Percentiles rank a stretch among this genome's conserved stretches.
These are phyloP conservation scores for Nixonia krombeini DNA, from an alignment of 1,140 invertebrate species.

Conservation along the genomic window DNA sequence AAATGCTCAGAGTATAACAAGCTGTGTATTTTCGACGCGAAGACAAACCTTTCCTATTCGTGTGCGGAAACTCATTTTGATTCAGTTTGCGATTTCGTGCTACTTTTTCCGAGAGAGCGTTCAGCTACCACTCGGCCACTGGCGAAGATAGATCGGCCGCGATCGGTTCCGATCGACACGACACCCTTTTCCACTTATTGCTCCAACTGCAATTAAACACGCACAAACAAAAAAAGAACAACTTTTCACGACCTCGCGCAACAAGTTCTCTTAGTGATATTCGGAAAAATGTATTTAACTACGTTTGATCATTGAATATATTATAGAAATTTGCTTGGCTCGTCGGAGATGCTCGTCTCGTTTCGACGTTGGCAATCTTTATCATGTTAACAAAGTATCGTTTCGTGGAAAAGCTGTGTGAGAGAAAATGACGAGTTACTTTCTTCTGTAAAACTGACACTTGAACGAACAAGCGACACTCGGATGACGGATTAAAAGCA, in stretches of 20 bases:
- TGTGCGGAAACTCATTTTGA: conserved; percentile 13
- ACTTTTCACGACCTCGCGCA: too few relatives aligned
- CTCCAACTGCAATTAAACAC: not conserved
- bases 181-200: conserved; percentile 37
- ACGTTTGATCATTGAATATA: not conserved
- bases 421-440: too few relatives aligned
- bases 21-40: too few relatives aligned
- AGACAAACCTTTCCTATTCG: conserved; percentile 7
- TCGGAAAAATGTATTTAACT: too few relatives aligned
- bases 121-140: conserved; percentile 16
- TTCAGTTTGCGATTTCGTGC: conserved; percentile 24
- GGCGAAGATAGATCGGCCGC: conserved; percentile 28
- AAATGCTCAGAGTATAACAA: too few relatives aligned
- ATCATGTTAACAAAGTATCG: too few relatives aligned
- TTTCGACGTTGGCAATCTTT: not conserved
- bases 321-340: not conserved
- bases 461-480: too few relatives aligned
- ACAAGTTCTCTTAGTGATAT: too few relatives aligned
- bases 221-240: not conserved
- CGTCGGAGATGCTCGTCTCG: not conserved
- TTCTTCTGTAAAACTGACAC: too few relatives aligned
- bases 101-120: conserved; percentile 27
- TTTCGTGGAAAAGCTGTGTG: too few relatives aligned
- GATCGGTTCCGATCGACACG: conserved; percentile 32
- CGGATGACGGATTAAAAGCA: too few relatives aligned